A percentile compares a stretch with the other conserved stretches of the same genome.
phyloP scores from a whole-genome alignment of 2,888 invertebrate genomes.

The Pollenia labialis region DNA sequence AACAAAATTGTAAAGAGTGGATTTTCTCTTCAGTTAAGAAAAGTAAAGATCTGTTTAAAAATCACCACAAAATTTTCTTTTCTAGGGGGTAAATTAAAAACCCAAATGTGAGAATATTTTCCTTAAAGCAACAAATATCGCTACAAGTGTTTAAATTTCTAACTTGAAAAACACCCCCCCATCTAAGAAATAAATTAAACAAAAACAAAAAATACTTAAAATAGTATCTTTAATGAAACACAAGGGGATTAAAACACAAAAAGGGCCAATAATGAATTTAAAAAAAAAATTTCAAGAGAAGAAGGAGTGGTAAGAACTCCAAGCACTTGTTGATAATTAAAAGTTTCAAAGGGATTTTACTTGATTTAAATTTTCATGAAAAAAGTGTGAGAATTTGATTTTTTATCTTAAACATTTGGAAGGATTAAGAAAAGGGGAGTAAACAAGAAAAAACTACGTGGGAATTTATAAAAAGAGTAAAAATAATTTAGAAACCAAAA shows the following conservation, averaged over 20 bases:
- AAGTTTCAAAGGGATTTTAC: neutral
- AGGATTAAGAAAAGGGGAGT: conserved; percentile 1
- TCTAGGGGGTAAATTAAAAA: conserved; percentile 8
- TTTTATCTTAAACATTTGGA: neutral
- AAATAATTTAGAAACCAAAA: too few species aligned
- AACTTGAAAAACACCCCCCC: conserved; percentile 28
- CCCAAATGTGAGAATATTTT: conserved; percentile 6
- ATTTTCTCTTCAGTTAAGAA: too few species aligned
- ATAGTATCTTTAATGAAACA: neutral
- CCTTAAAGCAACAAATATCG: neutral
- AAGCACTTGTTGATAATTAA: conserved; percentile 19
- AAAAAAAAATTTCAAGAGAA: neutral
- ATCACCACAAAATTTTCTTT: neutral
- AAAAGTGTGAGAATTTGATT: conserved; percentile 46
- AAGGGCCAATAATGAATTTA: neutral
- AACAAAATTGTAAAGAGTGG: too few species aligned
- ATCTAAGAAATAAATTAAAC: conserved; percentile 12
- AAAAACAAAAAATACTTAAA: neutral
- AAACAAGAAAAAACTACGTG: neutral
- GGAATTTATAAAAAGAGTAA: neutral
- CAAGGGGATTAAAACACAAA: neutral
- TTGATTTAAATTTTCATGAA: neutral
- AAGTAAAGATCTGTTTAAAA: neutral
- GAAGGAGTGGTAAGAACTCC: neutral
- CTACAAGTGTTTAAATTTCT: neutral